phyloP scores from a whole-genome alignment of 2,888 invertebrate species.

The Platycheirus rosarum region DNA sequence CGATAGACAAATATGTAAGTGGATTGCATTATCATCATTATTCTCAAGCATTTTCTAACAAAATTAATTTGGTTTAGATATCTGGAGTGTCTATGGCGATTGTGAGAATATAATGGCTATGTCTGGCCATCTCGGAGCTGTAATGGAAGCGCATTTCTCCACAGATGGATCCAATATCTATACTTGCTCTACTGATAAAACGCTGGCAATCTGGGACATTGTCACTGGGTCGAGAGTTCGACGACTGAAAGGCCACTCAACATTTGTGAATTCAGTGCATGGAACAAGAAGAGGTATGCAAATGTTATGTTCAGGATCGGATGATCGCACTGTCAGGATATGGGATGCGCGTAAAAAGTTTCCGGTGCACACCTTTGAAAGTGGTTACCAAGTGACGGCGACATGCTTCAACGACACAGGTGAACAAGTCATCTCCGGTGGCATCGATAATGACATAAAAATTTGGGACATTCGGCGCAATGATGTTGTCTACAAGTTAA shows the following conservation, averaged over 20 bases:
- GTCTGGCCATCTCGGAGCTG: slow-evolving; percentile 96
- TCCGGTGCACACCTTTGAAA: slow-evolving; percentile 88
- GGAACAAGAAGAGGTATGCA: slow-evolving; percentile 92
- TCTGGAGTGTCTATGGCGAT: slow-evolving; percentile 99
- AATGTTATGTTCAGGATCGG: slow-evolving; percentile 95
- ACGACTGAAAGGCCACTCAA: slow-evolving; percentile 92
- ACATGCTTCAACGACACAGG: slow-evolving; percentile 97
- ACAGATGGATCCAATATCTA: slow-evolving; percentile 93
- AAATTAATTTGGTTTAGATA: slow-evolving; percentile 83
- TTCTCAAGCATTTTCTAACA: not conserved
- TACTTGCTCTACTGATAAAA: slow-evolving; percentile 97
- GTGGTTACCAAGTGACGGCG: slow-evolving; percentile 90
- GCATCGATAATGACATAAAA: slow-evolving; percentile 98
- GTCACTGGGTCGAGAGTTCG: slow-evolving; percentile 93
- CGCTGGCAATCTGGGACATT: slow-evolving; percentile 97
- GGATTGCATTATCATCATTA: not conserved
- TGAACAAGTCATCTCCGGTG: slow-evolving; percentile 96
- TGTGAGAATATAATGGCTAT: slow-evolving; percentile 98
- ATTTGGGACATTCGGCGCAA: slow-evolving; percentile 98
- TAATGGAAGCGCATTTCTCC: slow-evolving; percentile 95
- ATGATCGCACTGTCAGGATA: slow-evolving; percentile 94
- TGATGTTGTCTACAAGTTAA: slow-evolving; percentile 91
- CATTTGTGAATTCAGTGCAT: slow-evolving; percentile 89
- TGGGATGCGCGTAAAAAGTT: slow-evolving; percentile 96
- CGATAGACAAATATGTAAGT: slow-evolving; percentile 95